Percentiles rank a stretch among this genome's conserved stretches.
Conservation (phyloP, 1,140 invertebrate species). For the Tetragonula clypearis region DNA sequence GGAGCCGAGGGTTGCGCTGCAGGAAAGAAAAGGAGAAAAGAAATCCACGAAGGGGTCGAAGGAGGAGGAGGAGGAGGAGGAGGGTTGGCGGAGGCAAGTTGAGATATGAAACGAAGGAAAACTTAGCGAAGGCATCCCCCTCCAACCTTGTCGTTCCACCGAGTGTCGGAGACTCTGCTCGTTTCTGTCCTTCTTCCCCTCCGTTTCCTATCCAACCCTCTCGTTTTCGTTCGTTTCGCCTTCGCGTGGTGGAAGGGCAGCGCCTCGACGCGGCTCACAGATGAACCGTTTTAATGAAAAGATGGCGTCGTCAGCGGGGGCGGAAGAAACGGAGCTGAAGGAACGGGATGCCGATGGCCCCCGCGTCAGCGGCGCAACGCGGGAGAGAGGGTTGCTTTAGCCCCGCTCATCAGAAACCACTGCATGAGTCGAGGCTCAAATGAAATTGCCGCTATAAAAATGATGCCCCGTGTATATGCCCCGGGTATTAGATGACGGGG, state of each 20-base stretch:
- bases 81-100: constrained; percentile 46
- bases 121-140: constrained; percentile 61
- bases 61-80: constrained; percentile 6
- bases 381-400: constrained; percentile 48
- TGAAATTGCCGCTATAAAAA: constrained; percentile 81
- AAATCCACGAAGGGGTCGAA: not conserved
- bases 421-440: constrained; percentile 79
- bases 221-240: constrained; percentile 36
- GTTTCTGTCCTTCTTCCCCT: constrained; percentile 26
- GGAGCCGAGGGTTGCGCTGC: not conserved
- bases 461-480: constrained; percentile 77
- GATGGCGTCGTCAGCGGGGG: constrained; percentile 70
- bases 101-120: constrained; percentile 80
- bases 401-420: constrained; percentile 79
- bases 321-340: not conserved
- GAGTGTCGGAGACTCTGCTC: constrained; percentile 40
- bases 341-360: constrained; percentile 17
- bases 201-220: constrained; percentile 39
- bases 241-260: constrained; percentile 58
- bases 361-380: constrained; percentile 8
- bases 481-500: constrained; percentile 73
- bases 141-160: not conserved
- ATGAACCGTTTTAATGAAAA: constrained; percentile 81
- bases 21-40: constrained; percentile 43
- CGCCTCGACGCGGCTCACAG: constrained; percentile 73